Percentiles rank a stretch among this genome's conserved stretches.
Conservation (phyloP, 2,888 invertebrate species). For the Drosophila hamatofila region DNA sequence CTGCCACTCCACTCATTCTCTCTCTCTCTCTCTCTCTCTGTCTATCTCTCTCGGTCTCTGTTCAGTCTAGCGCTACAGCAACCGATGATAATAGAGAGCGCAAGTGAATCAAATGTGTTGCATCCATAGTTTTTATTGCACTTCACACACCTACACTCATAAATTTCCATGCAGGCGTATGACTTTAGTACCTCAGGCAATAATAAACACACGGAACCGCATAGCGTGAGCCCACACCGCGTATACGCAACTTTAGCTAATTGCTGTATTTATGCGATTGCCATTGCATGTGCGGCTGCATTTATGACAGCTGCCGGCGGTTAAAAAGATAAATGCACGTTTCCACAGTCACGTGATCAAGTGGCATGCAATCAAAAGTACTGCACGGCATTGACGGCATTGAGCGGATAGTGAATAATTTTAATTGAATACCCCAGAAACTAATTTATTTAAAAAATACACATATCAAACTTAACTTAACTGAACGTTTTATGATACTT, state of each 20-base stretch:
- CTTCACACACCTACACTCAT: constrained; percentile 2
- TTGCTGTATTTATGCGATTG: constrained; percentile 59
- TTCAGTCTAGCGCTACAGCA: background rate
- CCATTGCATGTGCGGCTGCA: constrained; percentile 47
- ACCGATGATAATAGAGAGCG: constrained; percentile 47
- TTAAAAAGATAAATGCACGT: constrained; percentile 49
- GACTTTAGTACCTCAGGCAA: constrained; percentile 37
- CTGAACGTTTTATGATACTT: too few species aligned
- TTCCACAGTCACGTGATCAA: constrained; percentile 44
- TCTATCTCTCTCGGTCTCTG: background rate
- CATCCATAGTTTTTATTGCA: constrained; percentile 32
- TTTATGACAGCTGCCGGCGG: constrained; percentile 41
- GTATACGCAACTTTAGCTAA: constrained; percentile 65
- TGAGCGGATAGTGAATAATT: background rate
- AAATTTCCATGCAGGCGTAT: background rate
- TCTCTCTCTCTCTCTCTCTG: background rate
- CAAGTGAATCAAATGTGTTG: constrained; percentile 8
- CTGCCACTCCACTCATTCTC: background rate
- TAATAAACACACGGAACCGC: constrained; percentile 33
- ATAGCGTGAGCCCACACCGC: constrained; percentile 33
- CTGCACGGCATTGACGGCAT: background rate
- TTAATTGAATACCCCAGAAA: constrained; percentile 6
- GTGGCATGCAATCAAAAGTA: constrained; percentile 19
- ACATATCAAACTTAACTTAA: too few species aligned
- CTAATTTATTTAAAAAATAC: background rate